Percentiles rank a stretch among this genome's conserved stretches.
phyloP scores from a whole-genome alignment of 2,888 invertebrate species.

The Rhamphomyia laevipes region DNA sequence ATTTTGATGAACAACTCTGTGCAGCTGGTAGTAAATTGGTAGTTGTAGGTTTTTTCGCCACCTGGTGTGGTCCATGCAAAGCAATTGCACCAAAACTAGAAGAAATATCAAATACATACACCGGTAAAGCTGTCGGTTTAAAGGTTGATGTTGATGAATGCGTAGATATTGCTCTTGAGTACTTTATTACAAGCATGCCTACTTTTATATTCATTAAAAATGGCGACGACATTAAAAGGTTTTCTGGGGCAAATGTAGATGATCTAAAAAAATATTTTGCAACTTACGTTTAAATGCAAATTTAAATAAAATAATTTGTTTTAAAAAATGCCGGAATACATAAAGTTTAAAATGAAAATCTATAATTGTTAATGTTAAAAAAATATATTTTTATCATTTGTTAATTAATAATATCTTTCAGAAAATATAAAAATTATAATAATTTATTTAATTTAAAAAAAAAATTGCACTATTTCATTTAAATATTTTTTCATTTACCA shows the following conservation, averaged over 20 bases:
- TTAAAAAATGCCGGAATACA: too few species aligned
- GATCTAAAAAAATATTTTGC: constrained; percentile 51
- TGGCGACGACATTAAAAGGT: constrained; percentile 51
- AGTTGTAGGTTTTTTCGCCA: constrained; percentile 81
- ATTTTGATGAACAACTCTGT: constrained; percentile 55
- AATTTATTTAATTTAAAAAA: too few species aligned
- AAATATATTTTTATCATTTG: too few species aligned
- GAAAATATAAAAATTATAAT: too few species aligned
- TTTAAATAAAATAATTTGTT: too few species aligned
- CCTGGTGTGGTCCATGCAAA: constrained; percentile 91
- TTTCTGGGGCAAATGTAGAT: constrained; percentile 68
- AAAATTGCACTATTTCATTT: too few species aligned
- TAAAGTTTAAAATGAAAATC: too few species aligned
- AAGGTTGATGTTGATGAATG: constrained; percentile 75
- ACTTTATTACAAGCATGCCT: constrained; percentile 76
- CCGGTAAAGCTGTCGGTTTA: constrained; percentile 41
- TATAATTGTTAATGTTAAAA: too few species aligned
- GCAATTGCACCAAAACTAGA: constrained; percentile 73
- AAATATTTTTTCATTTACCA: too few species aligned
- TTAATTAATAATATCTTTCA: too few species aligned
- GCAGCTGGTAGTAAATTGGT: constrained; percentile 71
- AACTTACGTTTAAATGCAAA: constrained; percentile 29
- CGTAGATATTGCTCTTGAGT: constrained; percentile 67
- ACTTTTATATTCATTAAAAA: constrained; percentile 80
- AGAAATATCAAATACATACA: constrained; percentile 50